Percentiles rank a stretch among this genome's conserved stretches.
Conservation (phyloP, 1,140 invertebrate genomes). For the Solenopsis invicta region DNA sequence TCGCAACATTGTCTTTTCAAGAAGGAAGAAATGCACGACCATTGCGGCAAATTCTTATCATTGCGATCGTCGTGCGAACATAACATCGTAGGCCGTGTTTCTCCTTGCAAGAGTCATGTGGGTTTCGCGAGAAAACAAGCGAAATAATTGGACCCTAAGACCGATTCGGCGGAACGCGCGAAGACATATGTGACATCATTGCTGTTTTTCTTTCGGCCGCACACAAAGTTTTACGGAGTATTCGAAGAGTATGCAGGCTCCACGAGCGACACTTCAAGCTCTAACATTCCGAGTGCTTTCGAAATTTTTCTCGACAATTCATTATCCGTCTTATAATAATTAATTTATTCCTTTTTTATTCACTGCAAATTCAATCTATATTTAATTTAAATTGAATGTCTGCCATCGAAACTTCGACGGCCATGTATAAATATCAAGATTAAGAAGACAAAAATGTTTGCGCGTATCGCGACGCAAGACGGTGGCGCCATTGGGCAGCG, state of each 20-base stretch:
- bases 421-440: conserved; percentile 55
- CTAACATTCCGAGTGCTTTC: background rate
- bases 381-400: conserved; percentile 26
- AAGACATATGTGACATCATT: conserved; percentile 54
- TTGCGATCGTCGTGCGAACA: conserved; percentile 66
- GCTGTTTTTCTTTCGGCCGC: conserved; percentile 55
- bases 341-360: background rate
- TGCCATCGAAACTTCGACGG: conserved; percentile 14
- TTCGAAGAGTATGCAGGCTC: no score
- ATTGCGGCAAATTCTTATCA: conserved; percentile 70
- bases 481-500: conserved; percentile 51
- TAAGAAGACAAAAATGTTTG: conserved; percentile 58
- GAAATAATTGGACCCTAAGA: conserved; percentile 75
- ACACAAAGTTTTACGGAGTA: background rate
- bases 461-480: conserved; percentile 41
- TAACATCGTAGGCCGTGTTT: conserved; percentile 54
- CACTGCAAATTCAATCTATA: background rate
- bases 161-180: conserved; percentile 71
- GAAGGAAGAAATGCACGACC: conserved; percentile 13
- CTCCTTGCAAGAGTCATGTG: conserved; percentile 64
- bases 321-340: background rate
- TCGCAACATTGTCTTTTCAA: conserved; percentile 19
- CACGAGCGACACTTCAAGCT: background rate
- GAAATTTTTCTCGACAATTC: background rate
- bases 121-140: conserved; percentile 71